phyloP scores from a whole-genome alignment of 2,797 vertebrate genomes.

The Steatocranus sp. region DNA sequence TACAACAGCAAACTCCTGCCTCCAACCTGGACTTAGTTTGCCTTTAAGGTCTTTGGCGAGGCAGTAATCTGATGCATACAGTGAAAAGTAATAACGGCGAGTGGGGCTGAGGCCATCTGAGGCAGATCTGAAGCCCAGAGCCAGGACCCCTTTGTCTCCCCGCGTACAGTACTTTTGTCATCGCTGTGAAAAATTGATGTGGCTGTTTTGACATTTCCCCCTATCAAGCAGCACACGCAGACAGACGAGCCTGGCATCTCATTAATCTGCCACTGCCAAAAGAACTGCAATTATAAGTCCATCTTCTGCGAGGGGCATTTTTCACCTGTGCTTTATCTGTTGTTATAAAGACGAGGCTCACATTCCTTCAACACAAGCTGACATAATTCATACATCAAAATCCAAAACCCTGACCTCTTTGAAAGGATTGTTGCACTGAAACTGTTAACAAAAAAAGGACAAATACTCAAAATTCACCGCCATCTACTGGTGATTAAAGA shows the following conservation, averaged over 20 bases:
- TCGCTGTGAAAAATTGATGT: conserved; percentile 41
- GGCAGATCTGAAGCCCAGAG: conserved; percentile 12
- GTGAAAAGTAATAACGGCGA: conserved; percentile 25
- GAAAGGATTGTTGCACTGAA: not conserved
- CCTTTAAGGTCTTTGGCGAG: conserved; percentile 16
- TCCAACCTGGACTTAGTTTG: conserved; percentile 17
- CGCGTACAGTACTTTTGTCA: conserved; percentile 37
- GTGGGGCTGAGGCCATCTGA: not conserved
- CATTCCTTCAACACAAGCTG: not conserved
- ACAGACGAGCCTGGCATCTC: conserved; percentile 34
- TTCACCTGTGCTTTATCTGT: conserved; percentile 48
- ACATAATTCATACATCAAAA: not conserved
- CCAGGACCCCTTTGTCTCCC: conserved; percentile 24
- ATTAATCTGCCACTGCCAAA: conserved; percentile 50
- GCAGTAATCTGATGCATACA: conserved; percentile 36
- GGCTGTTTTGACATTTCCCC: conserved; percentile 60
- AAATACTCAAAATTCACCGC: conserved; percentile 9
- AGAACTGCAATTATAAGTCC: conserved; percentile 57
- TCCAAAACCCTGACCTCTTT: not conserved
- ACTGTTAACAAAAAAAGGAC: not conserved
- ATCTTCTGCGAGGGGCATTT: conserved; percentile 42
- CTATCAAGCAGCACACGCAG: conserved; percentile 44
- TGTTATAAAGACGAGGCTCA: conserved; percentile 1
- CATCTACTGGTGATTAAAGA: conserved; percentile 14
- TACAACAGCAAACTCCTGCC: not conserved